These are phyloP conservation scores for Maniola hyperantus DNA, from an alignment of 2,888 invertebrate genomes.

Conservation along the genomic window DNA sequence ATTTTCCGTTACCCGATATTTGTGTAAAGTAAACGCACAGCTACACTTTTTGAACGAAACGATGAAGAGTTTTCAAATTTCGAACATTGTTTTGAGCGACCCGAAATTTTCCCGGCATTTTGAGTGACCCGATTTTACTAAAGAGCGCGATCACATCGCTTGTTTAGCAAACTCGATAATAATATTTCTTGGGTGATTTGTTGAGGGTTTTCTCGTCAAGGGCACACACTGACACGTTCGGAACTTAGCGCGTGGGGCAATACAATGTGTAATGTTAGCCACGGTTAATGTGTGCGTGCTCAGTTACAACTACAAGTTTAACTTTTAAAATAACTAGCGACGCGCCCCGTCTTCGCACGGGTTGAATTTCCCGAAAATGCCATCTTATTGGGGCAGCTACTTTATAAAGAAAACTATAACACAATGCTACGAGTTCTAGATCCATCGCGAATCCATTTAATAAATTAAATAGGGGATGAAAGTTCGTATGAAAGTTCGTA, in stretches of 20 bases:
- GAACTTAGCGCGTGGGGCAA: conserved; percentile 10
- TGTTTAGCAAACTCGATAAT: conserved; percentile 4
- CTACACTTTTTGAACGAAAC: neutral
- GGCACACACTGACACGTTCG: conserved; percentile 14
- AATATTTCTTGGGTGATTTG: neutral
- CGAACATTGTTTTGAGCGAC: neutral
- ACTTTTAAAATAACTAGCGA: neutral
- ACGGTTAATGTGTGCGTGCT: conserved; percentile 3
- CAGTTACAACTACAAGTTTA: neutral
- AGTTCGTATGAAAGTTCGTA: too few relatives aligned
- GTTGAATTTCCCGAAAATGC: neutral
- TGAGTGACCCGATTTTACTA: neutral
- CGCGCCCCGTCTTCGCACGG: neutral
- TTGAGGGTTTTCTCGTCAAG: conserved; percentile 9
- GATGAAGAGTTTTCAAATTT: neutral
- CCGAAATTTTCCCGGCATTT: neutral
- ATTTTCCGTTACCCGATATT: neutral
- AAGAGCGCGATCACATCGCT: neutral
- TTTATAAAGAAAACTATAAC: too few relatives aligned
- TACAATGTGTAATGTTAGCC: conserved; percentile 6
- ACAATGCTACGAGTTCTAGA: too few relatives aligned
- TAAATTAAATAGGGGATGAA: too few relatives aligned
- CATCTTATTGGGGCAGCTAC: too few relatives aligned
- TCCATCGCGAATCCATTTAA: too few relatives aligned
- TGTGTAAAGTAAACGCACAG: too few relatives aligned